Evolutionary conservation across 2,888 invertebrate genomes (phyloP).

Genomic region (Cinara cedri): DNA sequence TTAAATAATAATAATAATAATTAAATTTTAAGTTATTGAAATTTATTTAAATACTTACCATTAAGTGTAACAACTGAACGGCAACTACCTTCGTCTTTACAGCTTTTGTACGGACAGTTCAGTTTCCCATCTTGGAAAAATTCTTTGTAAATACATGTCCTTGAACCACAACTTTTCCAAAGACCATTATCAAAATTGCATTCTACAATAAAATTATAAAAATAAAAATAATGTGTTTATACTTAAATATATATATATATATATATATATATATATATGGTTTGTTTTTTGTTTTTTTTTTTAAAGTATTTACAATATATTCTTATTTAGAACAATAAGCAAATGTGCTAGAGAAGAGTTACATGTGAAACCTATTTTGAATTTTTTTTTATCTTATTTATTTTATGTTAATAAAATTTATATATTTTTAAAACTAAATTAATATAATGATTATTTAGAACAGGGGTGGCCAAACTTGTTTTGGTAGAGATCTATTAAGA

Average conservation of each 20-base stretch:
- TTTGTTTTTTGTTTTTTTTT: background rate
- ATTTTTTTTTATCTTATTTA: no score
- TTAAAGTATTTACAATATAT: background rate
- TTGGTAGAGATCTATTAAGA: no score
- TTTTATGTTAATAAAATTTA: no score
- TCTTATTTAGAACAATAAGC: no score
- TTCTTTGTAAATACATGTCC: conserved; percentile 64
- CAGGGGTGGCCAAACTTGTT: no score
- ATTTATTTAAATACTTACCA: conserved; percentile 16
- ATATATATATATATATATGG: background rate
- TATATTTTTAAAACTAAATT: no score
- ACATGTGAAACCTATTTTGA: no score
- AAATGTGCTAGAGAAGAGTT: no score
- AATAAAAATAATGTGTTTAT: no score
- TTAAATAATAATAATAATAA: background rate
- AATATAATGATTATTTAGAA: no score
- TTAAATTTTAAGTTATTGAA: background rate
- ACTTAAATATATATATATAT: no score
- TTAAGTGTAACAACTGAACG: conserved; percentile 39
- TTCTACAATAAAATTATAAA: conserved; percentile 53
- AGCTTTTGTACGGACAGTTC: conserved; percentile 65
- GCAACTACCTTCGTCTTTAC: conserved; percentile 65
- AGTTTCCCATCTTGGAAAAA: conserved; percentile 64
- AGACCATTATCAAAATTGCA: conserved; percentile 57
- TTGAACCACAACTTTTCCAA: conserved; percentile 59